These are phyloP conservation scores for Otus sunia DNA, from an alignment of 2,113 vertebrate genomes.

Conservation along the genomic window DNA sequence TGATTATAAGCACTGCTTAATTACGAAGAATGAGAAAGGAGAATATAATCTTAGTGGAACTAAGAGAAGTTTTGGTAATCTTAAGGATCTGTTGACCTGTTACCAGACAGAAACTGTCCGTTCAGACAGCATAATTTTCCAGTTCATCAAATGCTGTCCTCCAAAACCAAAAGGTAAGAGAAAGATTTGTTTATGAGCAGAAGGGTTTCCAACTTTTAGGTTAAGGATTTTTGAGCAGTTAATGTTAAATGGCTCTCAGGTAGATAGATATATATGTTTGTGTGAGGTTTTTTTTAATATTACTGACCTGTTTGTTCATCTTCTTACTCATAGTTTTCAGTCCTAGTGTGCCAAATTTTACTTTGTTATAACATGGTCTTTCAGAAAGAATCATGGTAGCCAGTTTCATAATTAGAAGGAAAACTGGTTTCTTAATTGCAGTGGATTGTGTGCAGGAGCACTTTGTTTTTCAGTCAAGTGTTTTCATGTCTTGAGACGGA, in stretches of 20 bases:
- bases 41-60: constrained; percentile 91
- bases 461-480: background rate
- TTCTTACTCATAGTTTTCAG: background rate
- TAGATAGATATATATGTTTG: background rate
- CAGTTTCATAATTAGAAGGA: background rate
- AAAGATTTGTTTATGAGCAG: background rate
- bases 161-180: constrained; percentile 88
- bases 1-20: constrained; percentile 94
- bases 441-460: background rate
- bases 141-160: constrained; percentile 91
- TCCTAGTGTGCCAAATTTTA: background rate
- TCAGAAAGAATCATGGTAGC: background rate
- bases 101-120: constrained; percentile 97
- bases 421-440: background rate
- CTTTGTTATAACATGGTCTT: background rate
- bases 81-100: constrained; percentile 91
- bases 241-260: background rate
- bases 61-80: constrained; percentile 86
- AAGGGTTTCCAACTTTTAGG: background rate
- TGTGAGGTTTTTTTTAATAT: fast-evolving
- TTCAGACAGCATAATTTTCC: constrained; percentile 92
- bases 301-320: background rate
- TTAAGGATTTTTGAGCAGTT: background rate
- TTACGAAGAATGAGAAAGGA: constrained; percentile 83
- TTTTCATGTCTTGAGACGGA: background rate